Percentiles rank a stretch among this genome's conserved stretches.
These are phyloP conservation scores for Thereva nobilitata DNA, from an alignment of 2,888 invertebrate genomes.

Conservation along the genomic window DNA sequence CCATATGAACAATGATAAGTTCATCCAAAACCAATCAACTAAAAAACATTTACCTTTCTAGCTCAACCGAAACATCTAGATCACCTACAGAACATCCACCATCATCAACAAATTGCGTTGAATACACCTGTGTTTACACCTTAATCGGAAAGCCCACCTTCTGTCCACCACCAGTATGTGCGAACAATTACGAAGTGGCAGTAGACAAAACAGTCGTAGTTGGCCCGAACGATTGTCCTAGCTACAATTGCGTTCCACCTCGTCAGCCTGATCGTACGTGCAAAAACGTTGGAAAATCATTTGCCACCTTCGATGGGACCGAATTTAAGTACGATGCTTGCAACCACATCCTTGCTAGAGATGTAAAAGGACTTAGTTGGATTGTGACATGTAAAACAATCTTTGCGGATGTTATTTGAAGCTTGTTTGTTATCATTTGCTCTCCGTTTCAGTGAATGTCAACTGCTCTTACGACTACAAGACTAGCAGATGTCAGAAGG, in stretches of 20 bases:
- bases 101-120: slow-evolving; percentile 3
- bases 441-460: slow-evolving; percentile 62
- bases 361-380: slow-evolving; percentile 71
- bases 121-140: slow-evolving; percentile 47
- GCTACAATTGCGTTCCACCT: slow-evolving; percentile 69
- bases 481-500: slow-evolving; percentile 63
- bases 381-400: slow-evolving; percentile 66
- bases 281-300: slow-evolving; percentile 71
- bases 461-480: slow-evolving; percentile 63
- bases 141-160: slow-evolving; percentile 4
- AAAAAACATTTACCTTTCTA: no score
- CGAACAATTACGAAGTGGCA: slow-evolving; percentile 63
- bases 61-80: no score
- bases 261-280: slow-evolving; percentile 66
- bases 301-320: slow-evolving; percentile 78
- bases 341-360: slow-evolving; percentile 76
- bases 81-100: background rate
- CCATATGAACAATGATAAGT: no score
- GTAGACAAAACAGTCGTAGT: slow-evolving; percentile 56
- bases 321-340: slow-evolving; percentile 82
- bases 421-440: background rate
- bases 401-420: background rate
- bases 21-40: no score
- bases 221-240: slow-evolving; percentile 59
- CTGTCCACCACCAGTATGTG: slow-evolving; percentile 58